Conservation (phyloP, 2,113 vertebrate species). For the Forbesichthys papilliferus region DNA sequence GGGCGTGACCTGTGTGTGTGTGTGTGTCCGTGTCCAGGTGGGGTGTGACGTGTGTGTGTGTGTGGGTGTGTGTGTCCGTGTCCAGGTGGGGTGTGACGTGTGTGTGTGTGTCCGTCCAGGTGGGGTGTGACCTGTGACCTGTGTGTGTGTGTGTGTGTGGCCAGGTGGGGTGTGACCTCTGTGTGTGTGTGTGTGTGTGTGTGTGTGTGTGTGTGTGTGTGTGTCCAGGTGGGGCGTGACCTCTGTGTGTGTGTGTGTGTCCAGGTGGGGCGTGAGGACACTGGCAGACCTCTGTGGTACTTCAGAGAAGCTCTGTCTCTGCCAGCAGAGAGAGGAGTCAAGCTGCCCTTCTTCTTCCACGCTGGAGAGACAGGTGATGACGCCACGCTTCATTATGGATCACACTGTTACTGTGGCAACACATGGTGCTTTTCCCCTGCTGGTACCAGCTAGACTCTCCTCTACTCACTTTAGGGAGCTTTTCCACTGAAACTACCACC, state of each 20-base stretch:
- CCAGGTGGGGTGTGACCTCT: background rate
- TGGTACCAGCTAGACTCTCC: no score
- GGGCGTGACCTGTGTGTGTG: background rate
- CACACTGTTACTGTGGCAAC: no score
- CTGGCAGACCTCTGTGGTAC: slow-evolving; percentile 81
- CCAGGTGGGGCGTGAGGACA: slow-evolving; percentile 89
- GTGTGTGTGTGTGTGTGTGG: background rate
- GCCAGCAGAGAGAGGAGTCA: slow-evolving; percentile 70
- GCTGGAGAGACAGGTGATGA: slow-evolving; percentile 88
- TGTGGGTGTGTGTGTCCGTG: background rate
- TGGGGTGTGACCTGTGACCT: background rate
- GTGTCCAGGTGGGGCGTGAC: background rate
- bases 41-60: no score
- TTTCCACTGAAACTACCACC: no score
- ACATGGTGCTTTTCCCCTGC: no score
- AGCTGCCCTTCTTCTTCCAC: slow-evolving; percentile 88
- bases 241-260: background rate
- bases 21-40: no score
- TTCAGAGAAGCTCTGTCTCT: slow-evolving; percentile 81
- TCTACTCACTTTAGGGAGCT: no score
- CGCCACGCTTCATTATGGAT: no score
- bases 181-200: no score
- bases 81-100: background rate
- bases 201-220: background rate
- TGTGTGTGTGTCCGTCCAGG: background rate